phyloP scores from a whole-genome alignment of 1,140 invertebrate genomes.

The Pseudomyrmex pallidus region DNA sequence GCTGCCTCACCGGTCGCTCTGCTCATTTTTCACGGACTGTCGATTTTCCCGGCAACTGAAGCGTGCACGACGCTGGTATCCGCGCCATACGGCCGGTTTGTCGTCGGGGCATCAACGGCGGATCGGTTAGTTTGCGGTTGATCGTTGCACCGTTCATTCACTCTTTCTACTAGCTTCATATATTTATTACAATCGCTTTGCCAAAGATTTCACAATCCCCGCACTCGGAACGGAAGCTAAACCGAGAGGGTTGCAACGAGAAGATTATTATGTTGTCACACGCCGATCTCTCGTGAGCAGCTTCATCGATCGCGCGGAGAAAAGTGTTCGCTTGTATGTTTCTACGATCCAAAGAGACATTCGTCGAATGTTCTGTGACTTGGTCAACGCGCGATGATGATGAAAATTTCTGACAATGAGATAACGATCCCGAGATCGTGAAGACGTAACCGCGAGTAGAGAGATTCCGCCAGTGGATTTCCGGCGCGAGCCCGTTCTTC shows the following conservation, averaged over 20 bases:
- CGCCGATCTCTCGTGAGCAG: not conserved
- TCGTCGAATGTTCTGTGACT: not conserved
- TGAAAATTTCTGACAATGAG: constrained; percentile 42
- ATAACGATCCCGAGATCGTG: constrained; percentile 20
- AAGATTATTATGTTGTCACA: constrained; percentile 9
- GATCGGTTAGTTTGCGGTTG: constrained; percentile 82
- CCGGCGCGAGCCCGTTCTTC: constrained; percentile 33
- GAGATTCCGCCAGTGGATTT: constrained; percentile 3
- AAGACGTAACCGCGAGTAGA: constrained; percentile 5
- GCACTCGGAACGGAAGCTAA: too few species aligned
- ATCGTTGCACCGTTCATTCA: constrained; percentile 78
- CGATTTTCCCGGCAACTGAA: constrained; percentile 84
- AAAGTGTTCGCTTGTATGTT: constrained; percentile 27
- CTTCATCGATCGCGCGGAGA: not conserved
- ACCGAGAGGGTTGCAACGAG: not conserved
- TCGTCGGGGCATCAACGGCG: constrained; percentile 79
- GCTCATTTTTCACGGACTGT: constrained; percentile 84
- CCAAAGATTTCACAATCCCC: not conserved
- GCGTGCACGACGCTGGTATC: constrained; percentile 78
- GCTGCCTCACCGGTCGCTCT: constrained; percentile 62
- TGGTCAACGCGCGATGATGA: not conserved
- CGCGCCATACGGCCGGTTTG: constrained; percentile 75
- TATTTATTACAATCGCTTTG: not conserved
- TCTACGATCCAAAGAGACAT: not conserved
- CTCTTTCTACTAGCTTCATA: constrained; percentile 47